phyloP scores from a whole-genome alignment of 2,797 vertebrate species.

The Acrocephalus scirpaceus region DNA sequence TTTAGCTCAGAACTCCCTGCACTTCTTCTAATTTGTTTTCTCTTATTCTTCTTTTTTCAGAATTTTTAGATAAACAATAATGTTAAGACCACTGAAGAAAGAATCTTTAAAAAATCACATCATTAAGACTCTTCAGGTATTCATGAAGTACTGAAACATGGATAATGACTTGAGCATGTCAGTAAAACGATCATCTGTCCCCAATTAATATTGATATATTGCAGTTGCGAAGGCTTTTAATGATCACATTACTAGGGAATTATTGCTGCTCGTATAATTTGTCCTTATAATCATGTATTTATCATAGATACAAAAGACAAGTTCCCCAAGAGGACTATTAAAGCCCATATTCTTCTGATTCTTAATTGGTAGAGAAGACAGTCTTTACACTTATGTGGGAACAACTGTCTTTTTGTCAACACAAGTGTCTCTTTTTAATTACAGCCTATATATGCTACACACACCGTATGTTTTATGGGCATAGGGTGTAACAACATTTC shows the following conservation, averaged over 20 bases:
- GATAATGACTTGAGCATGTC: slow-evolving; percentile 83
- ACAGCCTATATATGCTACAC: background rate
- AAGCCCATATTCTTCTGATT: slow-evolving; percentile 71
- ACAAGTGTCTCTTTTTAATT: slow-evolving; percentile 62
- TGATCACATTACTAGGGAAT: slow-evolving; percentile 86
- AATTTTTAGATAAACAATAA: slow-evolving; percentile 63
- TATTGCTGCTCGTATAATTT: slow-evolving; percentile 89
- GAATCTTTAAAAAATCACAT: slow-evolving; percentile 68
- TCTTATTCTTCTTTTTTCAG: background rate
- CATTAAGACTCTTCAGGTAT: slow-evolving; percentile 82
- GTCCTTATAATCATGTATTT: slow-evolving; percentile 91
- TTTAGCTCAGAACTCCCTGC: background rate
- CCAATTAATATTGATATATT: slow-evolving; percentile 94
- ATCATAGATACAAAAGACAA: slow-evolving; percentile 80
- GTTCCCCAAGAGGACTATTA: slow-evolving; percentile 78
- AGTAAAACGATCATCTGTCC: slow-evolving; percentile 86
- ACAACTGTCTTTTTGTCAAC: slow-evolving; percentile 59
- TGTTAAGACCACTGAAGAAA: slow-evolving; percentile 14
- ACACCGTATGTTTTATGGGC: background rate
- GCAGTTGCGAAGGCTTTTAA: slow-evolving; percentile 84
- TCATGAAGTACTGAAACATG: slow-evolving; percentile 76
- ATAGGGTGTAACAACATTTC: background rate
- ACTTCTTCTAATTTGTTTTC: background rate
- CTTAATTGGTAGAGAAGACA: slow-evolving; percentile 74
- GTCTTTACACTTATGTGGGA: slow-evolving; percentile 44